Conservation (phyloP, 2,888 invertebrate genomes). For the Laspeyria flexula region DNA sequence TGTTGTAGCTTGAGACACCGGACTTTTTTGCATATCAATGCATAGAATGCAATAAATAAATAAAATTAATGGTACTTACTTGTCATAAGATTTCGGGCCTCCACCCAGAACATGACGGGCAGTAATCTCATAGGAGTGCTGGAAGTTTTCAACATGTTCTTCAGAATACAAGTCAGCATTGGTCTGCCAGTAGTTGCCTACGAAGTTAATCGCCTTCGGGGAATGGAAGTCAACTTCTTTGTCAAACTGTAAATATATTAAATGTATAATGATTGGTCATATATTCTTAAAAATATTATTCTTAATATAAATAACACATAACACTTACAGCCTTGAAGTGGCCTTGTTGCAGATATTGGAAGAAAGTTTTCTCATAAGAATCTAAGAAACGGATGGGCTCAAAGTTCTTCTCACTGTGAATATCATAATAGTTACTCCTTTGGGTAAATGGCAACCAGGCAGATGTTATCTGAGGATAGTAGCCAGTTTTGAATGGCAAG, state of each 20-base stretch:
- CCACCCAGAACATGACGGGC: slow-evolving; percentile 78
- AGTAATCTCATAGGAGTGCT: slow-evolving; percentile 86
- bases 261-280: neutral
- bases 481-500: slow-evolving; percentile 81
- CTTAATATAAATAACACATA: neutral
- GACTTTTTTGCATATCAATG: too few species aligned
- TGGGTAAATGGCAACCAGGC: slow-evolving; percentile 80
- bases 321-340: slow-evolving; percentile 85
- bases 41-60: neutral
- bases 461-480: slow-evolving; percentile 54
- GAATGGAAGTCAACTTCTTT: slow-evolving; percentile 66
- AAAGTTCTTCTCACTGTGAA: slow-evolving; percentile 77
- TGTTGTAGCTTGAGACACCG: neutral
- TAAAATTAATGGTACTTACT: slow-evolving; percentile 55
- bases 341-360: slow-evolving; percentile 82
- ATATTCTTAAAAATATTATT: too few species aligned
- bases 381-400: slow-evolving; percentile 85
- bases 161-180: slow-evolving; percentile 80
- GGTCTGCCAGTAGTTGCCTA: slow-evolving; percentile 86
- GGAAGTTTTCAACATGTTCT: slow-evolving; percentile 58
- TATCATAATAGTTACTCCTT: slow-evolving; percentile 86
- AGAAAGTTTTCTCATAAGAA: slow-evolving; percentile 84
- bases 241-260: slow-evolving; percentile 58
- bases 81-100: slow-evolving; percentile 54
- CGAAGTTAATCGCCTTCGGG: slow-evolving; percentile 80